Evolutionary conservation across 2,888 invertebrate genomes (phyloP).

Genomic region (Rhagonycha fulva): DNA sequence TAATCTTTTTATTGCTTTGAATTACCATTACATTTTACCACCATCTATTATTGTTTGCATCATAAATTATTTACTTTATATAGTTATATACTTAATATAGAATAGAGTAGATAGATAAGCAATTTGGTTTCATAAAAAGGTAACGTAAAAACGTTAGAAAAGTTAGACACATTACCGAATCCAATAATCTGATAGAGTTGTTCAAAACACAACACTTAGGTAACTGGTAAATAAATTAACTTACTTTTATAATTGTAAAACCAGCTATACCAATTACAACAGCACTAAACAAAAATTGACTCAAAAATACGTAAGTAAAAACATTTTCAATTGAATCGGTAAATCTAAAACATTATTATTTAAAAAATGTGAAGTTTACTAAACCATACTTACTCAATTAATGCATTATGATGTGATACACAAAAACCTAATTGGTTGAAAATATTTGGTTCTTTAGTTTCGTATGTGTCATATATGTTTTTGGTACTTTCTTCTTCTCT

Average conservation of each 20-base stretch:
- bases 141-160: too few relatives aligned
- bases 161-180: too few relatives aligned
- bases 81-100: too few relatives aligned
- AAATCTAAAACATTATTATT: slow-evolving; percentile 32
- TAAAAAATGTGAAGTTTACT: background rate
- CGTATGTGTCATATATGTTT: background rate
- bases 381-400: background rate
- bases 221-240: background rate
- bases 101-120: too few relatives aligned
- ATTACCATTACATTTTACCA: too few relatives aligned
- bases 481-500: background rate
- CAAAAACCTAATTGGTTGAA: slow-evolving; percentile 3
- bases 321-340: slow-evolving; percentile 34
- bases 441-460: slow-evolving; percentile 13
- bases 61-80: too few relatives aligned
- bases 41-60: too few relatives aligned
- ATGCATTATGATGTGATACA: too few relatives aligned
- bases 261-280: slow-evolving; percentile 40
- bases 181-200: too few relatives aligned
- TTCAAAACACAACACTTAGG: too few relatives aligned
- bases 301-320: slow-evolving; percentile 36
- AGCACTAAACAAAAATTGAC: slow-evolving; percentile 38
- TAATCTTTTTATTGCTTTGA: too few relatives aligned
- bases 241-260: slow-evolving; percentile 38
- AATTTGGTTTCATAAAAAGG: too few relatives aligned